Percentiles rank a stretch among this genome's conserved stretches.
phyloP scores from a whole-genome alignment of 2,797 vertebrate genomes.

The Rhinophrynus dorsalis region DNA sequence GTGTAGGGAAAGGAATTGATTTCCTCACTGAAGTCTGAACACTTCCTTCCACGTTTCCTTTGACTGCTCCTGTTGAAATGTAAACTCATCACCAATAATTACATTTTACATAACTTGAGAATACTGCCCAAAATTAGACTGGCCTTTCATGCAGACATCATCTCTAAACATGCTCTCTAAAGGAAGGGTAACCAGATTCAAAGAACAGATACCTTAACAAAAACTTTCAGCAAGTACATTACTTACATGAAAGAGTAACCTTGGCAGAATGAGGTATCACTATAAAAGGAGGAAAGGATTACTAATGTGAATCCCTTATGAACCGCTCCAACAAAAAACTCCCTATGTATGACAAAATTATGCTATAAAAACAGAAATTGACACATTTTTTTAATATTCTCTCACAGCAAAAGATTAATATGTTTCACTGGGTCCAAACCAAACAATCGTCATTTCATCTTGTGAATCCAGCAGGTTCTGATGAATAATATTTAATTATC shows the following conservation, averaged over 20 bases:
- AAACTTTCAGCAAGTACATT: slow-evolving; percentile 21
- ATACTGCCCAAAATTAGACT: background rate
- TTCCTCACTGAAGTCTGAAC: slow-evolving; percentile 27
- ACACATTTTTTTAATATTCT: slow-evolving; percentile 7
- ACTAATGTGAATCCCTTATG: slow-evolving; percentile 18
- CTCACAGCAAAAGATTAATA: slow-evolving; percentile 18
- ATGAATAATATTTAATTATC: slow-evolving; percentile 15
- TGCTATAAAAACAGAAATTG: slow-evolving; percentile 27
- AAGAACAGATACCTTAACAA: slow-evolving; percentile 12
- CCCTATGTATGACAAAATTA: slow-evolving; percentile 15
- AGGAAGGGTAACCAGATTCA: background rate
- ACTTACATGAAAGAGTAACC: slow-evolving; percentile 8
- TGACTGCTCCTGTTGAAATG: slow-evolving; percentile 26
- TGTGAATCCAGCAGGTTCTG: slow-evolving; percentile 10
- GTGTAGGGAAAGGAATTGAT: slow-evolving; percentile 9
- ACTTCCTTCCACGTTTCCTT: slow-evolving; percentile 20
- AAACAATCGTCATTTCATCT: slow-evolving; percentile 20
- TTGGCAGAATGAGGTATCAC: background rate
- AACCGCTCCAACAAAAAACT: slow-evolving; percentile 17
- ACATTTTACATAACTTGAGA: background rate
- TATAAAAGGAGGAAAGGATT: slow-evolving; percentile 10
- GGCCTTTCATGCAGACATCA: background rate
- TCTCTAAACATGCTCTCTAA: slow-evolving; percentile 1
- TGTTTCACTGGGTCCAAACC: slow-evolving; percentile 6
- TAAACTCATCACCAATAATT: background rate